Evolutionary conservation across 1,140 invertebrate genomes (phyloP).

Genomic region (Drosophila simulans): DNA sequence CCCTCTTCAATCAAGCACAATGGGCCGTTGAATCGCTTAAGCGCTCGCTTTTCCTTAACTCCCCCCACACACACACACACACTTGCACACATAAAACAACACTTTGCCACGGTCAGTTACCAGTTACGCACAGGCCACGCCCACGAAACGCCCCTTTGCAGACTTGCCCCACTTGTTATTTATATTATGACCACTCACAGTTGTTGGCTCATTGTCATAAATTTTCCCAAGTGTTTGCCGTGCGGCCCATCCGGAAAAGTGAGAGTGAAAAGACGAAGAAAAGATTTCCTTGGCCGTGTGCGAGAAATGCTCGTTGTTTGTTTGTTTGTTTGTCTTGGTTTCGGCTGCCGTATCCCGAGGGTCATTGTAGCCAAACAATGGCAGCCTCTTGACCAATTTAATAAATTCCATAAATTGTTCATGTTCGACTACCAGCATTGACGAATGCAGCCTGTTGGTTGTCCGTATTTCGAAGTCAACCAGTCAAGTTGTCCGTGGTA

Average conservation of each 20-base stretch:
- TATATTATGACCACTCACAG: slow-evolving; percentile 81
- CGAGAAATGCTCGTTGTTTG: slow-evolving; percentile 41
- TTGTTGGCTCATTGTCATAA: slow-evolving; percentile 82
- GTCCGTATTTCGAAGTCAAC: slow-evolving; percentile 4
- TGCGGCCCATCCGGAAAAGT: slow-evolving; percentile 41
- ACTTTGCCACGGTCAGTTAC: slow-evolving; percentile 69
- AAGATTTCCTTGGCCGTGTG: slow-evolving; percentile 53
- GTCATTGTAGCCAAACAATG: slow-evolving; percentile 32
- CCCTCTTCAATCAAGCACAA: slow-evolving; percentile 67
- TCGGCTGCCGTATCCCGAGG: slow-evolving; percentile 24
- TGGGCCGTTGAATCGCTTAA: slow-evolving; percentile 54
- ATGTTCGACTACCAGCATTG: slow-evolving; percentile 38
- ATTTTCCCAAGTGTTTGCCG: slow-evolving; percentile 77
- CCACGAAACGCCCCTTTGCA: slow-evolving; percentile 17
- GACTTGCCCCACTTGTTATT: slow-evolving; percentile 74
- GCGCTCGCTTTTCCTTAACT: slow-evolving; percentile 15
- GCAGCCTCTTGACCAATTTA: slow-evolving; percentile 68
- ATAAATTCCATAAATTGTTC: slow-evolving; percentile 79
- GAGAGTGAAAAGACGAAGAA: slow-evolving; percentile 22
- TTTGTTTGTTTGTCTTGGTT: slow-evolving; percentile 15
- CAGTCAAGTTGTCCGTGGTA: slow-evolving; percentile 1
- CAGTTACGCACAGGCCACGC: slow-evolving; percentile 55
- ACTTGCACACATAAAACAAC: slow-evolving; percentile 46
- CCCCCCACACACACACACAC: not conserved
- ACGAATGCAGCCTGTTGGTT: slow-evolving; percentile 15